Conservation (phyloP, 2,113 vertebrate species). For the Malurus alboscapulatus region DNA sequence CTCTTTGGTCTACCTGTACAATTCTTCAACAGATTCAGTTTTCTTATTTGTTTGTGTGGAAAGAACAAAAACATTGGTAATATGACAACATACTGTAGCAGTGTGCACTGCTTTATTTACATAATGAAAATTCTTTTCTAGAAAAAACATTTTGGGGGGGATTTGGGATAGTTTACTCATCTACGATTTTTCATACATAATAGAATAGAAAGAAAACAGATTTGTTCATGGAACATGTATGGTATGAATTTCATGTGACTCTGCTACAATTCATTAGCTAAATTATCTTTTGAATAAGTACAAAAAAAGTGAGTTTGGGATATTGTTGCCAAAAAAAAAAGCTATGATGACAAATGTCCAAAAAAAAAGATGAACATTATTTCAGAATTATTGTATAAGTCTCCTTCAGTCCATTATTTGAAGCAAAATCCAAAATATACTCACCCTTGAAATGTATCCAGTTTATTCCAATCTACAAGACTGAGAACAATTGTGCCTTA, state of each 20-base stretch:
- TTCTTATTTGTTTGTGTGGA: neutral
- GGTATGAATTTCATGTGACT: neutral
- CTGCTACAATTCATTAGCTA: neutral
- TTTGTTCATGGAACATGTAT: neutral
- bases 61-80: neutral
- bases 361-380: neutral
- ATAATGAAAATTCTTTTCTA: neutral
- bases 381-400: neutral
- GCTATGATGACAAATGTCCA: neutral
- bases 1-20: neutral
- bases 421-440: neutral
- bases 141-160: rapidly evolving
- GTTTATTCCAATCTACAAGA: neutral
- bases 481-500: neutral
- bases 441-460: neutral
- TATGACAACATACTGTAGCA: neutral
- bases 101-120: neutral
- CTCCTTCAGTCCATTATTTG: neutral
- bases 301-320: neutral
- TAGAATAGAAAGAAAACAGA: neutral
- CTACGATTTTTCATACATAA: neutral
- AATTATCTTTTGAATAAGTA: neutral
- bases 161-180: neutral
- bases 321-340: neutral
- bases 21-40: neutral